Base-by-base conservation (phyloP, 2,888 invertebrate genomes). In the Galerucella nymphaeae region DNA sequence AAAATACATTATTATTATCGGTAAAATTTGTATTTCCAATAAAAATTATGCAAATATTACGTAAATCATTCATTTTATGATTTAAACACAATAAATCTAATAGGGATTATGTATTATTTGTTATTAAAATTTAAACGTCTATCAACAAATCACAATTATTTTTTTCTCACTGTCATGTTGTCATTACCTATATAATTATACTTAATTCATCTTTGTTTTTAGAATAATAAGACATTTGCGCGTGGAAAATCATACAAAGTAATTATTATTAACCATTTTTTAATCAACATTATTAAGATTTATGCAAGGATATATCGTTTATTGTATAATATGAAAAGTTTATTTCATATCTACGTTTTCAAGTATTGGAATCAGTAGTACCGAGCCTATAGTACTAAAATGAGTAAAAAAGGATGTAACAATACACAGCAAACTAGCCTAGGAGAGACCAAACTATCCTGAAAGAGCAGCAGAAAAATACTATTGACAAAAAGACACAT, bases 81-180 rank as follows among this genome's bases (percentile, higher is more conserved):
- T 18, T 16, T 11, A 5, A 53, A 16, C 14, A 45, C 9, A 53
- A 53, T 53, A 53, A 53, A 53, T 53, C 53, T 53, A 16, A 18
- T 53, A 10, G n/a, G 50, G 16, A 53, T 9, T 30, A 23, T 23
- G 3, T 23, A 30, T 53, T 16, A 53, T 53, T 53, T 53, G 53
- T 53, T 53, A 53, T 53, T 53, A 18, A 53, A 53, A 53, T 53
- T 18, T 53, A 53, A 53, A 53, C 6, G 48, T 48, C 5, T n/a
- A 2, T 53, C 10, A 53, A 53, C 53, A 18, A 53, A 53, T 53
- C 16, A 53, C 18, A 53, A 9, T 53, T 1, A 53, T 11, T 18
- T 53, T 18, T 53, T 48, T 53, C 53, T 18, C 16, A 53, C 11
- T 18, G 16, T 53, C 10, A 53, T 18, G 18, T 53, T 53, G 16